Percentiles rank a stretch among this genome's conserved stretches.
Conservation (phyloP, 2,113 vertebrate genomes). For the Nesospiza acunhae region DNA sequence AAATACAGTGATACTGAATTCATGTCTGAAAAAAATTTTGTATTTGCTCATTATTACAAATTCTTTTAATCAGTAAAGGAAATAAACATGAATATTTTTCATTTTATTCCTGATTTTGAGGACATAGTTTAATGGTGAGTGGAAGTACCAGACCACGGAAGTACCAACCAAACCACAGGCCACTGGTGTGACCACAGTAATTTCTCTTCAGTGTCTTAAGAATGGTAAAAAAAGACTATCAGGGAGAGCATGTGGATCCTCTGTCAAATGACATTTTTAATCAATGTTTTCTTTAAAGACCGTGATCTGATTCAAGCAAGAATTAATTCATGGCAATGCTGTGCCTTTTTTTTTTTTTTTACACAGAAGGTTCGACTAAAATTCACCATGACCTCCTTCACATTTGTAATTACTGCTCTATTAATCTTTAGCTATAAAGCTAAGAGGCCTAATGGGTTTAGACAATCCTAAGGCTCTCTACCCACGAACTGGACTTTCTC, state of each 20-base stretch:
- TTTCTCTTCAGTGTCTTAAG: background rate
- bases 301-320: background rate
- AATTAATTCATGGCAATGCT: constrained; percentile 5
- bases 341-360: background rate
- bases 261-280: background rate
- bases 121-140: background rate
- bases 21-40: background rate
- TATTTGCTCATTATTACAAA: background rate
- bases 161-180: background rate
- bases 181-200: background rate
- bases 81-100: background rate
- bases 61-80: background rate
- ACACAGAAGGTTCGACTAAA: background rate
- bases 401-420: constrained; percentile 20
- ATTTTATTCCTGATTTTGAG: background rate
- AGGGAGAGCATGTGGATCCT: background rate
- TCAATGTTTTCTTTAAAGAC: constrained; percentile 7
- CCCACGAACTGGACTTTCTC: background rate
- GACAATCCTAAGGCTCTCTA: background rate
- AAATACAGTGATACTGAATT: background rate
- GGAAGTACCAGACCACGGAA: background rate
- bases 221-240: background rate
- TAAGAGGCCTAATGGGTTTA: constrained; percentile 14
- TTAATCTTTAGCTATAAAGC: constrained; percentile 10
- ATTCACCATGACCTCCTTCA: constrained; percentile 6